Base-by-base conservation (phyloP, 2,113 vertebrate genomes). In the Lonchura striata region DNA sequence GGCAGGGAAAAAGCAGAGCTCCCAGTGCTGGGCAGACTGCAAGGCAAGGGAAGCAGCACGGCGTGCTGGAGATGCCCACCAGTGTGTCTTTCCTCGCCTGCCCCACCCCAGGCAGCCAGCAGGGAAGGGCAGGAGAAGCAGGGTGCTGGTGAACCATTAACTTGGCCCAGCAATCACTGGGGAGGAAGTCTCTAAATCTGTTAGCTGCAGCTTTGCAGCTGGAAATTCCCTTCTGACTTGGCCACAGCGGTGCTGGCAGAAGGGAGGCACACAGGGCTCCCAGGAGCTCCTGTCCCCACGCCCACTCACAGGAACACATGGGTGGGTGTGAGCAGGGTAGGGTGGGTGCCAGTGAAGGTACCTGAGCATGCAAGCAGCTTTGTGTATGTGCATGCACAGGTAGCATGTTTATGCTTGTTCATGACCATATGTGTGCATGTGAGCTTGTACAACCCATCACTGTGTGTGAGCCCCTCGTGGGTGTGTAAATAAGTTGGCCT, bases 21-120 rank as follows among this genome's bases (percentile, higher is more conserved):
- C 0, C 2, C 19, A 15, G 37, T 3, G 7, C 59, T 41, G 72
- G 61, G 41, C 50, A 72, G 3, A 5, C 25, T 60, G 28, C 47
- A 50, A 53, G 33, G 61, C 44, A 7, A 44, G 21, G n/a, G 30
- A 35, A 37, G 42, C 11, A 17, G 75, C 70, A 8, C 1, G 8
- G 24, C 7, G 15, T 53, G 65, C 54, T 68, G n/a, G 23, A 15
- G 52, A 53, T 61, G 27, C 13, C 60, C 61, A 54, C 21, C 15
- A 20, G 35, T 0, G 2, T 10, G 50, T 33, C 31, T 44, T 39
- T 64, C 52, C 37, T 63, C 0, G 0, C 22, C 24, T 0, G 0
- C 4, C 9, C 20, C 0, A 0, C 4, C 6, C 13, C 11, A 39
- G 46, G n/a, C 41, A 44, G 47, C 54, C 52, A 56, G n/a, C 0